Conservation (phyloP, 2,888 invertebrate genomes). For the Cybosia mesomella region DNA sequence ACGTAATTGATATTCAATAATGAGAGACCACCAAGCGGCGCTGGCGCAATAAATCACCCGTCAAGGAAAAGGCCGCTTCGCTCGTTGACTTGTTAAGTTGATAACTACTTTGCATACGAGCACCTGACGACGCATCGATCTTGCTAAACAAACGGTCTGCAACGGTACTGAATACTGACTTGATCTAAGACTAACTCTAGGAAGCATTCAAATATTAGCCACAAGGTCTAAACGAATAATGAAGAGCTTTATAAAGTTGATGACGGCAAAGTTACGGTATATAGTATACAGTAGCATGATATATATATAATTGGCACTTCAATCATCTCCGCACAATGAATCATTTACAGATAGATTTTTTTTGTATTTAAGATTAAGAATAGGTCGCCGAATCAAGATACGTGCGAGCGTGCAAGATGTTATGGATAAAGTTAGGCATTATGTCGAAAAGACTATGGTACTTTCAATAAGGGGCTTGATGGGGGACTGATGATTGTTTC, state of each 20-base stretch:
- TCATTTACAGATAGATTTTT: background rate
- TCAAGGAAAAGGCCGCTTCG: constrained; percentile 54
- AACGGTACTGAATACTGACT: constrained; percentile 43
- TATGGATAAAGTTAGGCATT: background rate
- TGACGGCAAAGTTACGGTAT: background rate
- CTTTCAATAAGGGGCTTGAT: background rate
- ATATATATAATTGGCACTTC: constrained; percentile 1
- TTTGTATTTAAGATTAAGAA: background rate
- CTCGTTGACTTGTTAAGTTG: constrained; percentile 52
- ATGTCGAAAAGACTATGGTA: background rate
- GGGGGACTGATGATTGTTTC: too few relatives aligned
- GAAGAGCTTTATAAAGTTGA: background rate
- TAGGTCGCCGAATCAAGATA: background rate
- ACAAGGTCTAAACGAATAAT: background rate
- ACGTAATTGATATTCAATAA: constrained; percentile 56
- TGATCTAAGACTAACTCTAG: constrained; percentile 17
- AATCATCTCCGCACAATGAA: constrained; percentile 1
- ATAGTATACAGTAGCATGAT: constrained; percentile 2
- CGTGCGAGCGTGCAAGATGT: background rate
- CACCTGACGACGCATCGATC: constrained; percentile 50
- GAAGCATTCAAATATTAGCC: constrained; percentile 1
- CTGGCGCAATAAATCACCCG: constrained; percentile 55
- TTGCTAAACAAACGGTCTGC: constrained; percentile 30
- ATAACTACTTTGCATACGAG: constrained; percentile 48
- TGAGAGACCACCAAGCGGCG: constrained; percentile 56